Evolutionary conservation across 2,113 vertebrate genomes (phyloP), one percentile per base, ranked within the genome.

Genomic region (Mionectes macconnelli): DNA sequence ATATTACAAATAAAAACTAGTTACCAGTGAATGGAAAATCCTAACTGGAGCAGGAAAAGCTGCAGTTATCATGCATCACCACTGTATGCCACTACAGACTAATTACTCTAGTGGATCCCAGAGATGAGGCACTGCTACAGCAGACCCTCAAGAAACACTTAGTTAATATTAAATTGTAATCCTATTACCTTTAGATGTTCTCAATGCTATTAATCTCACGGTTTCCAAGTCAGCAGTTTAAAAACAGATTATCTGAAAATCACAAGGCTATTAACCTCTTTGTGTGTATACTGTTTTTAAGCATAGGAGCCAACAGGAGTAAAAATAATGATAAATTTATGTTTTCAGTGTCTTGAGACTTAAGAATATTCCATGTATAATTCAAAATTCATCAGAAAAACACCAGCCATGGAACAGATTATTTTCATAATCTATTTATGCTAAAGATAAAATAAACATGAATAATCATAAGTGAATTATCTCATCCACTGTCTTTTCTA

Each of bases 81-180:
- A 89, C 92, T 94, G 62, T 87, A 95, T 94, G 94, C 90, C 95
- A 96, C 96, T 95, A 53, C 86, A 92, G 88, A 57, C 90, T 96
- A 91, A 89, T 92, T 84, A 60, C 96, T 94, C 59, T 16, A 42
- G 60, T 39, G 52, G 44, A 81, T 85, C 52, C 45, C 83, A 68
- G 86, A 87, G 56, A 66, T 23, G 55, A 95, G 70, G 28, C 83
- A 39, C 21, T 1, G 62, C 59, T 80, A 69, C 37, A 84, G 87
- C 82, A 94, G 62, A 91, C 47, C 55, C 64, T 85, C 56, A 75
- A 87, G 80, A 95, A 94, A 84, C 62, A 44, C 83, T 93, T 83
- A 64, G 76, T 92, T 94, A 92, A 85, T 69, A 88, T 69, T 91
- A 93, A 87, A 90, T 81, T 84, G 72, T 96, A 92, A 96, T 95